Conservation (phyloP, 2,888 invertebrate species). For the Artemia sinica region DNA sequence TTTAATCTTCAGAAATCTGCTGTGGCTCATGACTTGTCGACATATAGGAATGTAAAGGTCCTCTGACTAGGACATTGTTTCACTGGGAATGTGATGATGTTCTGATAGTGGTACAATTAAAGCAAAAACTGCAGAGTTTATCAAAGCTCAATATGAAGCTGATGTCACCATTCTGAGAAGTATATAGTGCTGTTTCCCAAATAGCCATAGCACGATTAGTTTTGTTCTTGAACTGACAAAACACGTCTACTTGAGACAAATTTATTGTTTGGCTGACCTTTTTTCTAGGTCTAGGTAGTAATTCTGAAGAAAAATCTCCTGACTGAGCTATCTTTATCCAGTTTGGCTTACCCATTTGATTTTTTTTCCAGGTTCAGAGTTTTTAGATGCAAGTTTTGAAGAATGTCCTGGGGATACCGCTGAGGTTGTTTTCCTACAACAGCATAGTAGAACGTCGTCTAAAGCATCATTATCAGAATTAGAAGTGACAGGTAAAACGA, state of each 20-base stretch:
- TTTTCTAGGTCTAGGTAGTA: too few relatives aligned
- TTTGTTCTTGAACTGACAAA: not conserved
- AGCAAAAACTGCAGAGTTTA: not conserved
- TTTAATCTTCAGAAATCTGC: too few relatives aligned
- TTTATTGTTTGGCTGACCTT: not conserved
- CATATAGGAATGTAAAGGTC: too few relatives aligned
- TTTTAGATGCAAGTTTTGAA: too few relatives aligned
- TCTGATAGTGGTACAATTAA: not conserved
- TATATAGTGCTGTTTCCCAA: not conserved
- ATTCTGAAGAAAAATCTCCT: not conserved
- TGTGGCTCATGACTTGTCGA: too few relatives aligned
- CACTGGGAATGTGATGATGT: conserved; percentile 1
- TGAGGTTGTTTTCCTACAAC: too few relatives aligned
- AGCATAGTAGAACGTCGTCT: too few relatives aligned
- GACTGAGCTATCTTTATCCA: not conserved
- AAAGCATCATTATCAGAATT: not conserved
- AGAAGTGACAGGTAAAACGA: not conserved
- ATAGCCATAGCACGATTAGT: not conserved
- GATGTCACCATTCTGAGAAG: too few relatives aligned
- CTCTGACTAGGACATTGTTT: not conserved
- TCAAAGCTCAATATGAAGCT: not conserved
- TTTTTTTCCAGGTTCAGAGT: too few relatives aligned
- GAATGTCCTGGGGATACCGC: too few relatives aligned
- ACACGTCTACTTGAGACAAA: not conserved
- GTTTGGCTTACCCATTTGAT: not conserved